Conservation (phyloP, 2,113 vertebrate species). For the Pseudopodoces humilis region DNA sequence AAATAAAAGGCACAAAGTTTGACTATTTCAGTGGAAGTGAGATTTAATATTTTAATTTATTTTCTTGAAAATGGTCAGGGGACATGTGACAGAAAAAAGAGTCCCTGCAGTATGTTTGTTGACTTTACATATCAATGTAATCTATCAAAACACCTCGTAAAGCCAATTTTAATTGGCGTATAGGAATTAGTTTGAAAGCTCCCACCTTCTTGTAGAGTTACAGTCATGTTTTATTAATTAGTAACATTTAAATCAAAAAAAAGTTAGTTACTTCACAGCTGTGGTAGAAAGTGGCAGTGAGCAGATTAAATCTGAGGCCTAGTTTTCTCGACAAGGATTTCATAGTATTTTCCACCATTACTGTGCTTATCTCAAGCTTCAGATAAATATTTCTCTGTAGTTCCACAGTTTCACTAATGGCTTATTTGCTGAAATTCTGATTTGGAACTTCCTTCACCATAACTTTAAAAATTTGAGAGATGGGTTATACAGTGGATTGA, state of each 20-base stretch:
- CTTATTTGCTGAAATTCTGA: not conserved
- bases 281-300: not conserved
- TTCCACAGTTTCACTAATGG: not conserved
- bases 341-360: conserved; percentile 5
- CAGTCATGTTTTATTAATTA: not conserved
- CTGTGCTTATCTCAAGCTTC: not conserved
- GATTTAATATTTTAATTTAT: not conserved
- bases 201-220: not conserved
- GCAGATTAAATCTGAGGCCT: not conserved
- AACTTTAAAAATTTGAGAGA: not conserved
- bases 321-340: conserved; percentile 29
- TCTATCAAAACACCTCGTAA: not conserved
- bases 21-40: not conserved
- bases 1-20: not conserved
- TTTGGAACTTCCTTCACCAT: not conserved
- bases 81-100: not conserved
- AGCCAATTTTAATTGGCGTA: not conserved
- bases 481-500: not conserved
- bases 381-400: not conserved
- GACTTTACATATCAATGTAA: not conserved
- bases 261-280: not conserved
- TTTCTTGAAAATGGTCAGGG: not conserved
- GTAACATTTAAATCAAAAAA: not conserved
- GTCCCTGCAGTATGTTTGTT: not conserved
- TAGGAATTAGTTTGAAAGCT: not conserved